Percentiles rank a stretch among this genome's conserved stretches.
Conservation (phyloP, 2,797 vertebrate genomes). For the Aeoliscus strigatus region DNA sequence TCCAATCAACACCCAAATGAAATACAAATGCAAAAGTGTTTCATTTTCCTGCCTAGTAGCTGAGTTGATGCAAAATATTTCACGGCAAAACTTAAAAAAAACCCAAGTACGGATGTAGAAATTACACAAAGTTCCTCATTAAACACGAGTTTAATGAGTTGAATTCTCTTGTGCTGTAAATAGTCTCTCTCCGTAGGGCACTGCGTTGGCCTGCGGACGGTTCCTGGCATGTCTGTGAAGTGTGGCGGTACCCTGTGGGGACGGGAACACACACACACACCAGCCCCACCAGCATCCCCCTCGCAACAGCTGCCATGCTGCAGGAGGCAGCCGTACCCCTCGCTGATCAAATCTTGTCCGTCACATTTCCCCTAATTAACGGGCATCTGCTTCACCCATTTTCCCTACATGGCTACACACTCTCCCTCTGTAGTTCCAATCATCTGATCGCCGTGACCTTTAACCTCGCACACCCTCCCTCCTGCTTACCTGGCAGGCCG, state of each 20-base stretch:
- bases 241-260: conserved; percentile 72
- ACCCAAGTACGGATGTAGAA: conserved; percentile 29
- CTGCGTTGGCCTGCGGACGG: conserved; percentile 69
- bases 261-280: conserved; percentile 32
- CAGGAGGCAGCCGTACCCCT: conserved; percentile 84
- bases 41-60: too few relatives aligned
- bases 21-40: neutral
- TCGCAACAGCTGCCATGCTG: conserved; percentile 93
- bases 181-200: conserved; percentile 68
- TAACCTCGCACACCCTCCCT: conserved; percentile 51
- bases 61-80: too few relatives aligned
- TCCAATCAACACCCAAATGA: conserved; percentile 3
- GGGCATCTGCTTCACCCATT: conserved; percentile 97
- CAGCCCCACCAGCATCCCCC: conserved; percentile 79
- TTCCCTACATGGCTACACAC: conserved; percentile 79
- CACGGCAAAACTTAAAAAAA: conserved; percentile 4
- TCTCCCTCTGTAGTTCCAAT: conserved; percentile 65
- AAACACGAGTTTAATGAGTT: conserved; percentile 69
- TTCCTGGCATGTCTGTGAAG: conserved; percentile 70
- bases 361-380: conserved; percentile 99
- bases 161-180: conserved; percentile 69
- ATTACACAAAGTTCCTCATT: conserved; percentile 41
- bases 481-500: conserved; percentile 45
- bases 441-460: conserved; percentile 69
- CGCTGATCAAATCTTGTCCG: conserved; percentile 97